Conservation (phyloP, 1,140 invertebrate species). For the Aphelenchoides besseyi region DNA sequence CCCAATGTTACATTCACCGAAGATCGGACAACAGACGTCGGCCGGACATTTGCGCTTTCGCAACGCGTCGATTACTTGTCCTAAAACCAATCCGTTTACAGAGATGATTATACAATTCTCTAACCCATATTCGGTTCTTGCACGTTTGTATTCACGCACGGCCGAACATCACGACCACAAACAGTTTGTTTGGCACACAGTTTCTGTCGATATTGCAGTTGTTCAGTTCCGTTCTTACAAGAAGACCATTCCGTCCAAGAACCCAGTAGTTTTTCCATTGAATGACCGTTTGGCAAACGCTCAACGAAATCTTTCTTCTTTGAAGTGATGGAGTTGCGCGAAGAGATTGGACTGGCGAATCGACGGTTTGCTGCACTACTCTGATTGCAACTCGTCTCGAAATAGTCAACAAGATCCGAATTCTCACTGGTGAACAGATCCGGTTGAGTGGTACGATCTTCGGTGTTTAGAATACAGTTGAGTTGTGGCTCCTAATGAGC, state of each 20-base stretch:
- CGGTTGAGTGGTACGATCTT: conserved; percentile 51
- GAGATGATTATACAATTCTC: conserved; percentile 2
- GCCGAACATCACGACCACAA: conserved; percentile 33
- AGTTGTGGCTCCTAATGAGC: conserved; percentile 55
- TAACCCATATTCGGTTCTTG: conserved; percentile 31
- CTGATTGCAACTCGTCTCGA: conserved; percentile 52
- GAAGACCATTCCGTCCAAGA: conserved; percentile 39
- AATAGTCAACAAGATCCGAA: conserved; percentile 62
- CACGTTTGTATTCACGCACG: conserved; percentile 16
- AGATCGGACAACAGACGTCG: conserved; percentile 51
- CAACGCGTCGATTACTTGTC: conserved; percentile 37
- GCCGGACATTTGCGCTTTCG: conserved; percentile 43
- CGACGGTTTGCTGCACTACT: conserved; percentile 15
- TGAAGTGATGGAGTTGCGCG: background rate
- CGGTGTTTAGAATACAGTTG: conserved; percentile 61
- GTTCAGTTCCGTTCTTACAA: conserved; percentile 10
- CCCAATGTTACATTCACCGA: conserved; percentile 43
- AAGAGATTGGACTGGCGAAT: conserved; percentile 24
- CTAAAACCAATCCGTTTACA: conserved; percentile 33
- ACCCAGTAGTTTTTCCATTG: conserved; percentile 22
- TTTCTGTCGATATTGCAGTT: conserved; percentile 21
- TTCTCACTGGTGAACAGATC: conserved; percentile 60
- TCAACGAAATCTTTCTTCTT: conserved; percentile 34
- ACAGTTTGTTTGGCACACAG: conserved; percentile 30
- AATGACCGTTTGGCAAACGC: background rate